These are phyloP conservation scores for Nemopilema nomurai DNA, from an alignment of 30 jellyfish, hydroid and myxozoan genomes.

Conservation along the genomic window DNA sequence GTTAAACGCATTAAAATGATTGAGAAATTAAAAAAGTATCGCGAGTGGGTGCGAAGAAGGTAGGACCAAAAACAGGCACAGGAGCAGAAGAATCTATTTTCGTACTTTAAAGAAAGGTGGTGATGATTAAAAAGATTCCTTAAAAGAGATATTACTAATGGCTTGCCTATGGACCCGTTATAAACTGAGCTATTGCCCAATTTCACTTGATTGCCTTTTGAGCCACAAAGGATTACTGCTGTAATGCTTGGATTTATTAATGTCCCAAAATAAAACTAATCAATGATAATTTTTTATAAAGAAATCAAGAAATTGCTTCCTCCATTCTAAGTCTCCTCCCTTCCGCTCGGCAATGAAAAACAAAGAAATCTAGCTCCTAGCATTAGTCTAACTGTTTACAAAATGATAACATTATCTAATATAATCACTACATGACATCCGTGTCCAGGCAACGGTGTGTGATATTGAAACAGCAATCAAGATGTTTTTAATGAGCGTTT, in stretches of 20 bases:
- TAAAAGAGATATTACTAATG: neutral
- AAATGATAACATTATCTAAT: neutral
- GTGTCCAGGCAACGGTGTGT: neutral
- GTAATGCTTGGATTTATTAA: neutral
- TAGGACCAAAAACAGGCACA: too few species aligned
- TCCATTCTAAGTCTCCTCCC: neutral
- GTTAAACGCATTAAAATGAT: too few species aligned
- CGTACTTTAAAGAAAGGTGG: neutral
- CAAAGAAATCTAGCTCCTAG: neutral
- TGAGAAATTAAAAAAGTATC: too few species aligned
- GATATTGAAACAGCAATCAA: neutral
- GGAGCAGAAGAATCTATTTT: too few species aligned
- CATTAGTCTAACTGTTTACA: neutral
- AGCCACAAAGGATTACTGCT: neutral
- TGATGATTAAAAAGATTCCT: neutral
- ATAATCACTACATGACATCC: too few species aligned
- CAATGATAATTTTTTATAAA: neutral
- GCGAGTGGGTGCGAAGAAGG: too few species aligned
- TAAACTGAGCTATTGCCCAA: neutral
- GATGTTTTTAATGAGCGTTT: neutral
- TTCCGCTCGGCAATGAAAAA: neutral
- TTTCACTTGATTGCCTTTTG: neutral
- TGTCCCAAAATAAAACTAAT: neutral
- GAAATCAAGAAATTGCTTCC: neutral
- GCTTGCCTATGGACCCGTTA: too few species aligned